Conservation (phyloP, 2,888 invertebrate genomes). For the Epistrophe eligans region DNA sequence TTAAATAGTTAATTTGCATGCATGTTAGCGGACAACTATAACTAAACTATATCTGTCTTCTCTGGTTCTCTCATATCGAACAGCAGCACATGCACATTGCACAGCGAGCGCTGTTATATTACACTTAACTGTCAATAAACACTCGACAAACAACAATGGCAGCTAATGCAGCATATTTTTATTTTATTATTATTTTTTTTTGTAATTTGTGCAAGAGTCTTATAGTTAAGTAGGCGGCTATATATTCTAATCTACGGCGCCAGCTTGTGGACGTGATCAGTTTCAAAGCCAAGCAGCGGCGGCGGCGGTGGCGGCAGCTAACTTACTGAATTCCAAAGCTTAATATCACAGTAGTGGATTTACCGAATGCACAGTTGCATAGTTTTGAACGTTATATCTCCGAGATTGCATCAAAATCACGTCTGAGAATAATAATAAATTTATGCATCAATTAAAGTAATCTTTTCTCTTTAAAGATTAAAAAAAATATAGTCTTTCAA, state of each 20-base stretch:
- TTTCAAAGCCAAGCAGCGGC: conserved; percentile 12
- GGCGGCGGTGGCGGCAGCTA: neutral
- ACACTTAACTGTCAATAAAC: conserved; percentile 67
- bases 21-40: conserved; percentile 44
- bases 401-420: conserved; percentile 17
- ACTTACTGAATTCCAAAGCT: conserved; percentile 32
- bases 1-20: conserved; percentile 70
- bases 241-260: conserved; percentile 68
- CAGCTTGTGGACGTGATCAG: conserved; percentile 61
- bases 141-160: conserved; percentile 63
- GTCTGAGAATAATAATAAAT: neutral
- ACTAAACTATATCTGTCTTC: conserved; percentile 37
- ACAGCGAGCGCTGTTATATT: conserved; percentile 26
- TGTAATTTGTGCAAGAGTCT: neutral
- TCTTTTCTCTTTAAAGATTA: neutral
- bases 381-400: neutral
- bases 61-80: neutral
- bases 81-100: neutral
- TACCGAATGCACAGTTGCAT: neutral
- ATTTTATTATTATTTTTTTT: neutral
- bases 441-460: neutral
- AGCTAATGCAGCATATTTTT: conserved; percentile 24
- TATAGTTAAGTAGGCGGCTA: conserved; percentile 50
- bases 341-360: conserved; percentile 9
- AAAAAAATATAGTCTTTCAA: too few species aligned